Conservation (phyloP, 2,797 vertebrate species). For the Uromys caudimaculatus region DNA sequence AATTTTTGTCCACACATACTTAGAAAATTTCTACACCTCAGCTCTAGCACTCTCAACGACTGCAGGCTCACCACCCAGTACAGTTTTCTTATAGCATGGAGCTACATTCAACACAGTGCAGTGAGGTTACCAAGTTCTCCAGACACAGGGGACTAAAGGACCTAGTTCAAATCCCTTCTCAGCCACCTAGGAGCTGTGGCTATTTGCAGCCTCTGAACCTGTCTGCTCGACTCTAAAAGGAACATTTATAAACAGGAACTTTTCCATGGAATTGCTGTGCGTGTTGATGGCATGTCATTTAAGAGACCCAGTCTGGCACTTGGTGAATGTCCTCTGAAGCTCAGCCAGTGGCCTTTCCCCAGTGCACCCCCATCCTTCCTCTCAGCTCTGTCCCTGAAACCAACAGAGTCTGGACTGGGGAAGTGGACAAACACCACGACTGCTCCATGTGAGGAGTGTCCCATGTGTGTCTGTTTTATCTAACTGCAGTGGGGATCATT, state of each 20-base stretch:
- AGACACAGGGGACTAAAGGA: accelerated
- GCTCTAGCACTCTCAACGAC: accelerated
- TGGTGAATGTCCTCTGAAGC: background rate
- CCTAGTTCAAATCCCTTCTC: background rate
- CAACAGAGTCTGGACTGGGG: background rate
- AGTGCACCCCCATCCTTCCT: background rate
- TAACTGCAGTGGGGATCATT: background rate
- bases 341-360: background rate
- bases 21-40: background rate
- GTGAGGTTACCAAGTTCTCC: background rate
- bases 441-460: background rate
- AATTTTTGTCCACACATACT: background rate
- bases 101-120: background rate
- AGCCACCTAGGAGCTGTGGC: background rate
- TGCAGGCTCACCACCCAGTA: accelerated
- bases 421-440: background rate
- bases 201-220: background rate
- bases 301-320: accelerated
- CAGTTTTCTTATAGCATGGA: background rate
- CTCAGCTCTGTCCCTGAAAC: background rate
- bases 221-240: background rate
- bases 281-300: background rate
- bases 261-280: accelerated
- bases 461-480: background rate
- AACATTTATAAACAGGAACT: background rate